Evolutionary conservation across 2,888 invertebrate genomes (phyloP).

Genomic region (Temnothorax ravouxi): DNA sequence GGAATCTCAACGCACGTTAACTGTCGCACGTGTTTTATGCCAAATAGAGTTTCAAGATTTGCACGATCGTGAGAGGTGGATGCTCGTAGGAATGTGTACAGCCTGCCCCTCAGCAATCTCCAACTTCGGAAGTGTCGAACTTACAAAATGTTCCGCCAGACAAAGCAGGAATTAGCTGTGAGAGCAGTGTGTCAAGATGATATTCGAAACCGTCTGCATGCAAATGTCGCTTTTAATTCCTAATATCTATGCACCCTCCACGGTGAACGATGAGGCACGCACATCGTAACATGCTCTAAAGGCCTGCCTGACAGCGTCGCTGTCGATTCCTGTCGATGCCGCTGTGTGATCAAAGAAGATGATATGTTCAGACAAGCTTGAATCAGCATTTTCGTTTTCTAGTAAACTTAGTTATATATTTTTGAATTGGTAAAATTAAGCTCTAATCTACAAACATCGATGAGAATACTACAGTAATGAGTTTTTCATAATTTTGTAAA

Average conservation of each 20-base stretch:
- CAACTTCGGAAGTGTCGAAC: conserved; percentile 53
- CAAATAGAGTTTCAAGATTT: conserved; percentile 58
- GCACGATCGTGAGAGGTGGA: conserved; percentile 53
- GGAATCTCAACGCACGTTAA: conserved; percentile 62
- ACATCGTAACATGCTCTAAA: conserved; percentile 40
- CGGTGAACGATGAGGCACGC: conserved; percentile 35
- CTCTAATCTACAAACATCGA: background rate
- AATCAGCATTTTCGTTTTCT: background rate
- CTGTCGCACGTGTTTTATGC: conserved; percentile 47
- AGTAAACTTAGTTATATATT: background rate
- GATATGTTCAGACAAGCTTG: conserved; percentile 29
- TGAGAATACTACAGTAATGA: background rate
- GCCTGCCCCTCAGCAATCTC: conserved; percentile 31
- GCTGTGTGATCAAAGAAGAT: conserved; percentile 25
- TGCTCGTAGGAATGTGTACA: conserved; percentile 48
- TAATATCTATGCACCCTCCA: conserved; percentile 56
- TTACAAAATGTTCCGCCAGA: conserved; percentile 50
- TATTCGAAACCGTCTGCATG: conserved; percentile 56
- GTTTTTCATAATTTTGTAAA: background rate
- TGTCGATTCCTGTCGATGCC: conserved; percentile 36
- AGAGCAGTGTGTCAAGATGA: conserved; percentile 57
- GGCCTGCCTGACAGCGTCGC: conserved; percentile 19
- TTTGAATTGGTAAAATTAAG: background rate
- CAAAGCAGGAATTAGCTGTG: conserved; percentile 60
- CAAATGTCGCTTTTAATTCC: conserved; percentile 58